phyloP scores from a whole-genome alignment of 2,888 invertebrate genomes.

The Plusia festucae region DNA sequence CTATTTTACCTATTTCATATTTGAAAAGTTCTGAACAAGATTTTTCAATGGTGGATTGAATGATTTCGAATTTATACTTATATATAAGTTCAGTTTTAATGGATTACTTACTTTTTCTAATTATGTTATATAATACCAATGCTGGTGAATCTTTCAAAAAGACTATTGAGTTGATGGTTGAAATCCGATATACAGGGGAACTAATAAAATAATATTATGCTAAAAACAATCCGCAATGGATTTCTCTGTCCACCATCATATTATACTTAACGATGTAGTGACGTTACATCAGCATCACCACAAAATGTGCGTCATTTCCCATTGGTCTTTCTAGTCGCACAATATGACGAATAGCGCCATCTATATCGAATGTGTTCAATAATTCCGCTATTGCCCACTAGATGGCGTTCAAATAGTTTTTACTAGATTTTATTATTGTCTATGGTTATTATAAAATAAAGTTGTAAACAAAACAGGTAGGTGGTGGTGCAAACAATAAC shows the following conservation, averaged over 20 bases:
- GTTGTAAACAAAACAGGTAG: slow-evolving; percentile 3
- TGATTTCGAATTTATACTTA: no score
- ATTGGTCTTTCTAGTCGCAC: not conserved
- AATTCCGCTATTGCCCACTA: slow-evolving; percentile 61
- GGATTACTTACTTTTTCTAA: no score
- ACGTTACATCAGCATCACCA: not conserved
- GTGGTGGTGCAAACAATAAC: not conserved
- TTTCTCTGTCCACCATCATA: no score
- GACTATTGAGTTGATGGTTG: no score
- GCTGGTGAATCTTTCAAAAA: no score
- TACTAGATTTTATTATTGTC: not conserved
- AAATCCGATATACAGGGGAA: no score
- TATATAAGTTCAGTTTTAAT: no score
- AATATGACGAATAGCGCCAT: slow-evolving; percentile 19
- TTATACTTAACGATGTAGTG: not conserved
- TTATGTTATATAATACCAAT: no score
- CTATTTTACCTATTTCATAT: not conserved
- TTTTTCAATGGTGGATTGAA: no score
- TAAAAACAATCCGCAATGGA: no score
- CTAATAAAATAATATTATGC: no score
- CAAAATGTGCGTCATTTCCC: not conserved
- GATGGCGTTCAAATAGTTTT: slow-evolving; percentile 57
- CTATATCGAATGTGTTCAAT: not conserved
- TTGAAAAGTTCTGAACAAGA: not conserved
- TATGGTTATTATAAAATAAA: slow-evolving; percentile 1